Percentiles rank a stretch among this genome's conserved stretches.
Evolutionary conservation across 2,113 vertebrate genomes (phyloP).

Genomic region (Spilogale gracilis): DNA sequence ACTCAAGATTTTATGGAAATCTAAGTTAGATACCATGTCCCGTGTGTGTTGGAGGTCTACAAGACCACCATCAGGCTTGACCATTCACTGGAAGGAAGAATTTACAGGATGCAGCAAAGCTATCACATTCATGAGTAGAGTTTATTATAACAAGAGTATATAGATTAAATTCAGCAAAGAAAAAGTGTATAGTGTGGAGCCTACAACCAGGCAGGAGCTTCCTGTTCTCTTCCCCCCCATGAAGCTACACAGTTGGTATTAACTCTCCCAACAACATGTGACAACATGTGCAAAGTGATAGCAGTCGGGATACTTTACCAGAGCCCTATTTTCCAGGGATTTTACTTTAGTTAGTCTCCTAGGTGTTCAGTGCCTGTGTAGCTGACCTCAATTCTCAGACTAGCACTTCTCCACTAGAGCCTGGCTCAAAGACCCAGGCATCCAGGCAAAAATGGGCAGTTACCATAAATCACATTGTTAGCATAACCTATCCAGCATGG

Average conservation of each 20-base stretch:
- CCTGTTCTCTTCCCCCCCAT: accelerated
- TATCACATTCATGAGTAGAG: not conserved
- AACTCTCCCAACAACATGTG: not conserved
- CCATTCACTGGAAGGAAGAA: not conserved
- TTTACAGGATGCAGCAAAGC: not conserved
- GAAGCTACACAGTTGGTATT: not conserved
- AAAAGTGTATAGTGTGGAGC: not conserved
- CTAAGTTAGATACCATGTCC: not conserved
- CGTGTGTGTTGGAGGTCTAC: accelerated
- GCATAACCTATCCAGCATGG: not conserved
- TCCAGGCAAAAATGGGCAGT: not conserved
- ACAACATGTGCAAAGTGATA: not conserved
- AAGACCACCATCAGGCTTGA: not conserved
- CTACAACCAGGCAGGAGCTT: not conserved
- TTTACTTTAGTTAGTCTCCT: not conserved
- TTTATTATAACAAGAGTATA: not conserved
- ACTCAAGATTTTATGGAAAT: not conserved
- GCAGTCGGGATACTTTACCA: not conserved
- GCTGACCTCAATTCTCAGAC: not conserved
- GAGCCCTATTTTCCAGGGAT: not conserved
- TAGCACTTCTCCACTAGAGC: not conserved
- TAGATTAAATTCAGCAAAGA: not conserved
- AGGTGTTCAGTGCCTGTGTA: too few relatives aligned
- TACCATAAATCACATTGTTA: not conserved
- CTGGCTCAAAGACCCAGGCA: not conserved